phyloP scores from a whole-genome alignment of 1,140 invertebrate species.

The Mactra quadrangularis region DNA sequence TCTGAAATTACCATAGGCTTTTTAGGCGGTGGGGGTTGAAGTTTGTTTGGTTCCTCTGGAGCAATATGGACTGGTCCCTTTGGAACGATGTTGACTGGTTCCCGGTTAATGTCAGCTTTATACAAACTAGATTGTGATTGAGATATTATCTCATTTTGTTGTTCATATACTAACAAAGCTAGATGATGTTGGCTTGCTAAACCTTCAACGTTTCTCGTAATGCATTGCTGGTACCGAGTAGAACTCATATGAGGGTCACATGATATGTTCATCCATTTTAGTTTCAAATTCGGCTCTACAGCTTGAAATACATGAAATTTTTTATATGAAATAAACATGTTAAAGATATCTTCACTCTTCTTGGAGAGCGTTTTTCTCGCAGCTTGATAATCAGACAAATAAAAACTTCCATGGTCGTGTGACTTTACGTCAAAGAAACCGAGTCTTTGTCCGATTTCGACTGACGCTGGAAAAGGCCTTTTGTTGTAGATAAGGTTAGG shows the following conservation, averaged over 20 bases:
- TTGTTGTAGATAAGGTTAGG: constrained; percentile 81
- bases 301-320: constrained; percentile 89
- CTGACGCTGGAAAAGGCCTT: constrained; percentile 84
- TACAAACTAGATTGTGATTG: constrained; percentile 12
- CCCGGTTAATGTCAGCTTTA: background rate
- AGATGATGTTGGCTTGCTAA: constrained; percentile 82
- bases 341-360: constrained; percentile 84
- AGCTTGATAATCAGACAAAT: constrained; percentile 90
- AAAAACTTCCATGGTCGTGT: constrained; percentile 91
- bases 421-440: constrained; percentile 92
- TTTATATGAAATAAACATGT: constrained; percentile 87
- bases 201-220: constrained; percentile 74
- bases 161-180: constrained; percentile 81
- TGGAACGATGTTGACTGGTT: too few relatives aligned
- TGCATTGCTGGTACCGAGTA: constrained; percentile 76
- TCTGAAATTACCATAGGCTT: too few relatives aligned
- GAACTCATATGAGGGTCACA: constrained; percentile 71
- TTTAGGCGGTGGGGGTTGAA: background rate
- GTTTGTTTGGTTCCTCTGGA: background rate
- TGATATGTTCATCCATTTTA: constrained; percentile 85
- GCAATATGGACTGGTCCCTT: background rate
- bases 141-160: constrained; percentile 65
- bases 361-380: constrained; percentile 86
- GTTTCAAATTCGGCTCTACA: constrained; percentile 88
- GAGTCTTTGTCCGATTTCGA: constrained; percentile 90